These are phyloP conservation scores for Misgurnus anguillicaudatus DNA, from an alignment of 2,113 vertebrate genomes.

Conservation along the genomic window DNA sequence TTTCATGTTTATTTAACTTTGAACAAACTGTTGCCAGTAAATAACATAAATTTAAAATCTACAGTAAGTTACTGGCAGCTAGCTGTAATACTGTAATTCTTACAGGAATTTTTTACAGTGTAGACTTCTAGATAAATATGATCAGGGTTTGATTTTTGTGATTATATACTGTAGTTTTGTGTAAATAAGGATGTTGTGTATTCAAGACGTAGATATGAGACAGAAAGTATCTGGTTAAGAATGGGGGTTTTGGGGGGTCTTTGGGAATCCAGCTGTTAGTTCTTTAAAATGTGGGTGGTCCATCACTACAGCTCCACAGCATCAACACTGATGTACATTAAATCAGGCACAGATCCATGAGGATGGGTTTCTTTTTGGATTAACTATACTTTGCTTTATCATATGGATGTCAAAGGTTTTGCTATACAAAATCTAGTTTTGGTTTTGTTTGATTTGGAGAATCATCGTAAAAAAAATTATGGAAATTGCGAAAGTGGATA, in stretches of 20 bases:
- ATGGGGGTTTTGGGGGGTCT: constrained; percentile 32
- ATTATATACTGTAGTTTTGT: too few species aligned
- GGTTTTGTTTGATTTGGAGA: too few species aligned
- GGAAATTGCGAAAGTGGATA: not conserved
- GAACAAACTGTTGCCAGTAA: too few species aligned
- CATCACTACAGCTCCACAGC: constrained; percentile 51
- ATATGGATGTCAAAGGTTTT: not conserved
- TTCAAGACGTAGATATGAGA: not conserved
- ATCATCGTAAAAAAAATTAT: too few species aligned
- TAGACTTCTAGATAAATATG: too few species aligned
- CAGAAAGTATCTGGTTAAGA: constrained; percentile 6
- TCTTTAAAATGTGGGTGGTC: constrained; percentile 67
- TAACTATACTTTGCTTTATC: not conserved
- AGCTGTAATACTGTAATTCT: too few species aligned
- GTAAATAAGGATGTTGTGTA: not conserved
- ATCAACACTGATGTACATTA: constrained; percentile 53
- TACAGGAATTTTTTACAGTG: too few species aligned
- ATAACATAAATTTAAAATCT: too few species aligned
- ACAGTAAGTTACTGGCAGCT: too few species aligned
- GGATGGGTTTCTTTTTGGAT: constrained; percentile 9
- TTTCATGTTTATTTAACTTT: too few species aligned
- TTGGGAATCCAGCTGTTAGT: constrained; percentile 59
- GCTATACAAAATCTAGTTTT: not conserved
- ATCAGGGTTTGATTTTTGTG: too few species aligned
- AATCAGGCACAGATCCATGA: constrained; percentile 32